Percentiles rank a stretch among this genome's conserved stretches.
Conservation (phyloP, 23 tunicate species). For the Pegea sp. region DNA sequence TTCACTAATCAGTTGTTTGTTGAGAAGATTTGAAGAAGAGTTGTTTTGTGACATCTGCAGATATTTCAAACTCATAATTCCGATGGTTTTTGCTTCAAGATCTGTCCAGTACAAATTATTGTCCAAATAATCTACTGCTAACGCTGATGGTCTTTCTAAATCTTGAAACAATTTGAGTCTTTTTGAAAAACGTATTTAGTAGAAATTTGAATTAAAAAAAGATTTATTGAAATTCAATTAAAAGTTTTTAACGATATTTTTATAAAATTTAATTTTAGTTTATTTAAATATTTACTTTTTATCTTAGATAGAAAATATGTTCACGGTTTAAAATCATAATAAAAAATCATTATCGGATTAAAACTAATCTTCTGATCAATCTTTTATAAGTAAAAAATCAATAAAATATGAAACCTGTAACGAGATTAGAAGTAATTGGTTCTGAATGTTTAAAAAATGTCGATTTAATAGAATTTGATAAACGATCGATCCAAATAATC, state of each 20-base stretch:
- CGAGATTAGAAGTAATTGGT: not conserved
- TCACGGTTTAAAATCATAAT: no score
- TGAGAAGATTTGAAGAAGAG: not conserved
- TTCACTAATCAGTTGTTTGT: conserved; percentile 28
- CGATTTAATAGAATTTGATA: not conserved
- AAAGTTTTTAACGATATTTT: not conserved
- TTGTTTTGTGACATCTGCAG: not conserved
- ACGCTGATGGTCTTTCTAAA: conserved; percentile 46
- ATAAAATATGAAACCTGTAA: no score
- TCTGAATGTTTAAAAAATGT: not conserved
- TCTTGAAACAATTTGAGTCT: conserved; percentile 29
- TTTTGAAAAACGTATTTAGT: no score
- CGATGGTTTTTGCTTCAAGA: conserved; percentile 31
- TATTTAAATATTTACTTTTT: no score
- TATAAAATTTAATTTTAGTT: not conserved
- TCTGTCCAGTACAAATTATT: conserved; percentile 62
- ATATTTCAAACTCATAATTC: conserved; percentile 25
- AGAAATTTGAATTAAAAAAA: no score
- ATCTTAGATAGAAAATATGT: no score
- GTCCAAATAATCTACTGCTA: conserved; percentile 43
- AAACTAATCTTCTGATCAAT: no score
- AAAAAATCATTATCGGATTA: no score
- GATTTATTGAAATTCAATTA: no score
- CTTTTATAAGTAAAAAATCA: no score
- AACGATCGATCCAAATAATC: conserved; percentile 1